Percentiles rank a stretch among this genome's conserved stretches.
Conservation (phyloP, 2,113 vertebrate species). For the Brachypteracias leptosomus region DNA sequence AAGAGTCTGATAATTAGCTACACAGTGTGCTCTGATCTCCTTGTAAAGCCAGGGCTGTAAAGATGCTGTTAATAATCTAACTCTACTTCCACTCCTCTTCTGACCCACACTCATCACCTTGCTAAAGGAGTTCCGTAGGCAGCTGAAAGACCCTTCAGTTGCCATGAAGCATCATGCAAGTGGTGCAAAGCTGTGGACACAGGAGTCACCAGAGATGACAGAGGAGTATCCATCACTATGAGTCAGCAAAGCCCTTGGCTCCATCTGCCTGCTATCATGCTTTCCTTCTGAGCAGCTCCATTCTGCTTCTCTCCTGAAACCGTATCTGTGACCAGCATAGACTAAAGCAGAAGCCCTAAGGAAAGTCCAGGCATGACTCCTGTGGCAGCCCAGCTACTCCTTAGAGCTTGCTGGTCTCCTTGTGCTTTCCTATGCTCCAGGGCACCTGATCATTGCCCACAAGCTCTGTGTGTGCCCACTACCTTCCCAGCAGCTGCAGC, state of each 20-base stretch:
- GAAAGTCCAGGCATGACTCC: background rate
- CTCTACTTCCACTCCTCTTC: background rate
- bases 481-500: background rate
- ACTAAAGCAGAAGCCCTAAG: background rate
- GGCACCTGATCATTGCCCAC: background rate
- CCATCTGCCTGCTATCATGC: background rate
- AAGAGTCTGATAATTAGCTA: background rate
- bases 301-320: background rate
- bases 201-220: background rate
- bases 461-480: background rate
- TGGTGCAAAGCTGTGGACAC: background rate
- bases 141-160: background rate
- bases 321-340: background rate
- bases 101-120: background rate
- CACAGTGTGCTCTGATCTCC: background rate
- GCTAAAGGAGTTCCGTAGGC: rapidly evolving
- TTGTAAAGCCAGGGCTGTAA: background rate
- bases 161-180: background rate
- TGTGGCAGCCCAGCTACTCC: background rate
- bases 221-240: background rate
- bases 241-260: background rate
- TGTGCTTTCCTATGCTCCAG: background rate
- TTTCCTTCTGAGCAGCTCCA: background rate
- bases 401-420: background rate
- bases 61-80: background rate